A percentile compares a stretch with the other conserved stretches of the same genome.
These are phyloP conservation scores for Camponotus fellah DNA, from an alignment of 2,888 invertebrate genomes.

Conservation along the genomic window DNA sequence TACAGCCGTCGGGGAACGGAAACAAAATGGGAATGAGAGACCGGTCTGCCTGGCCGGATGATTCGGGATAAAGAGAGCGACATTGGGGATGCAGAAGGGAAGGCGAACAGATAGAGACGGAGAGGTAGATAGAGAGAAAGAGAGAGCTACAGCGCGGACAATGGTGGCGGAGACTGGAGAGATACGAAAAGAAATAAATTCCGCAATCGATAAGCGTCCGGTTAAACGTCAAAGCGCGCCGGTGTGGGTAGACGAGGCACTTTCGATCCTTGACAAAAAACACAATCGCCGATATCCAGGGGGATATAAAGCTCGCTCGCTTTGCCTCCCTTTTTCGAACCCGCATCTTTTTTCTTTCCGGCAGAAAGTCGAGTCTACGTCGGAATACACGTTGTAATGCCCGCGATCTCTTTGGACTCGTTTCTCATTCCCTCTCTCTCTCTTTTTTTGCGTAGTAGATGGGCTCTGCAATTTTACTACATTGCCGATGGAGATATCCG, in stretches of 20 bases:
- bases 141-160: slow-evolving; percentile 62
- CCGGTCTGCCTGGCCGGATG: slow-evolving; percentile 59
- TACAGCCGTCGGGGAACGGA: slow-evolving; percentile 58
- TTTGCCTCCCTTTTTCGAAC: slow-evolving; percentile 51
- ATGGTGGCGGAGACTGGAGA: slow-evolving; percentile 63
- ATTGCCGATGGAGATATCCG: slow-evolving; percentile 40
- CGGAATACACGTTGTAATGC: slow-evolving; percentile 53
- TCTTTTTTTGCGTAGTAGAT: background rate
- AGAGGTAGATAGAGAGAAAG: background rate
- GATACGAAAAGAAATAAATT: slow-evolving; percentile 81
- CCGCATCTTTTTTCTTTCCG: slow-evolving; percentile 53
- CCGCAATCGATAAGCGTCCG: slow-evolving; percentile 79
- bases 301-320: slow-evolving; percentile 54
- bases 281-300: slow-evolving; percentile 53
- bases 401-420: slow-evolving; percentile 40
- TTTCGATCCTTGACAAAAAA: slow-evolving; percentile 75
- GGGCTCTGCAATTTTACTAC: slow-evolving; percentile 25
- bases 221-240: slow-evolving; percentile 73
- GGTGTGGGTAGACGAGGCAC: slow-evolving; percentile 66
- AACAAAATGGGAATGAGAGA: slow-evolving; percentile 73
- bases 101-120: slow-evolving; percentile 47
- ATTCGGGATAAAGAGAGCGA: slow-evolving; percentile 72
- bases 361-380: slow-evolving; percentile 49
- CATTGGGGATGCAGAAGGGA: slow-evolving; percentile 67
- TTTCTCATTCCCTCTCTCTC: slow-evolving; percentile 6